Percentiles rank a stretch among this genome's conserved stretches.
phyloP scores from a whole-genome alignment of 2,888 invertebrate species.

The Erebia aethiops region DNA sequence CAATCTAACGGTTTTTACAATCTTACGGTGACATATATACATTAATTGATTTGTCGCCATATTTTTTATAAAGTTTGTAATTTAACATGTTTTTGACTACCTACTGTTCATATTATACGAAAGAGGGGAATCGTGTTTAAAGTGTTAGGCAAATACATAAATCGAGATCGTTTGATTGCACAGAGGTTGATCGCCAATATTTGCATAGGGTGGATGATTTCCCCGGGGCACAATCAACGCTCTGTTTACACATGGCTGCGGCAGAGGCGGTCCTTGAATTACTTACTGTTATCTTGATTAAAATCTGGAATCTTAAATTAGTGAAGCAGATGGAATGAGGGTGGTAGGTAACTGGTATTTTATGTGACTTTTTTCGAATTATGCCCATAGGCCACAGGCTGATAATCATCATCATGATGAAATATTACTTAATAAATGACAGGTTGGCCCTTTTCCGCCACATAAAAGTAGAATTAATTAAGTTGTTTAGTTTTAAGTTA shows the following conservation, averaged over 20 bases:
- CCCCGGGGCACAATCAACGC: slow-evolving; percentile 58
- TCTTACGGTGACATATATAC: no score
- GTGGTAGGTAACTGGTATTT: not conserved
- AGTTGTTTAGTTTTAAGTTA: no score
- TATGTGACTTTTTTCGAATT: not conserved
- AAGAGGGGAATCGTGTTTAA: slow-evolving; percentile 31
- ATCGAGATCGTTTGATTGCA: slow-evolving; percentile 35
- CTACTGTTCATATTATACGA: not conserved
- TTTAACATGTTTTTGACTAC: not conserved
- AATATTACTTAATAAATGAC: no score
- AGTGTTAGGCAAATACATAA: slow-evolving; percentile 39
- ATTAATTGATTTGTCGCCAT: no score
- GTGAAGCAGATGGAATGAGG: slow-evolving; percentile 24
- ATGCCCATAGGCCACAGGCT: no score
- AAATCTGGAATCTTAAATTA: slow-evolving; percentile 54
- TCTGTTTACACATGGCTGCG: slow-evolving; percentile 31
- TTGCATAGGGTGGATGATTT: slow-evolving; percentile 55
- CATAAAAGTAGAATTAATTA: no score
- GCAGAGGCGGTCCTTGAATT: slow-evolving; percentile 35
- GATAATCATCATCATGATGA: no score
- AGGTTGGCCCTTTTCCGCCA: no score
- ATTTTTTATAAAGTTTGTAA: no score
- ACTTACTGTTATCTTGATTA: slow-evolving; percentile 61
- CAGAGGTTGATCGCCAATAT: slow-evolving; percentile 33
- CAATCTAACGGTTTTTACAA: no score